phyloP scores from a whole-genome alignment of 2,888 invertebrate genomes.

The Sphecodes monilicornis region DNA sequence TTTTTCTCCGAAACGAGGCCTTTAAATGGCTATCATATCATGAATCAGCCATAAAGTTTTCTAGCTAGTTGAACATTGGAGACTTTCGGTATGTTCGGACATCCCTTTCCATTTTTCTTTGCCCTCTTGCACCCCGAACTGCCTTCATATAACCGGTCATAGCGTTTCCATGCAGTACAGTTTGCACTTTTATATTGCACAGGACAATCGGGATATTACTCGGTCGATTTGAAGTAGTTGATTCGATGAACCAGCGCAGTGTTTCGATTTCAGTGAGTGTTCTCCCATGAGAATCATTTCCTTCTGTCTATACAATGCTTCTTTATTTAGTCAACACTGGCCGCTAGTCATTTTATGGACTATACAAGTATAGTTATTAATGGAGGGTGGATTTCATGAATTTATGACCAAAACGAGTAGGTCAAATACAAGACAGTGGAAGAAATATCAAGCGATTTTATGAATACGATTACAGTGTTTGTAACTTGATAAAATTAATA shows the following conservation, averaged over 20 bases:
- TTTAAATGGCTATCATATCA: slow-evolving; percentile 41
- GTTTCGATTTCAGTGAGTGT: slow-evolving; percentile 12
- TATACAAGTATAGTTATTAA: too few relatives aligned
- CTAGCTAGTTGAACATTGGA: slow-evolving; percentile 42
- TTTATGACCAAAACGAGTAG: too few relatives aligned
- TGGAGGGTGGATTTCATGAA: too few relatives aligned
- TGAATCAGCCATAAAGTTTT: slow-evolving; percentile 44
- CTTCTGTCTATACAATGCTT: not conserved
- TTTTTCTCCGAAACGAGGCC: not conserved
- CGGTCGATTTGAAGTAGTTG: slow-evolving; percentile 30
- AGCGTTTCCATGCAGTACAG: slow-evolving; percentile 42
- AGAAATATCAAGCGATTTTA: too few relatives aligned
- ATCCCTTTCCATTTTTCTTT: slow-evolving; percentile 29
- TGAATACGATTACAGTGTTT: too few relatives aligned
- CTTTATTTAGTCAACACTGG: not conserved
- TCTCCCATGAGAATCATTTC: not conserved
- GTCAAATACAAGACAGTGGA: too few relatives aligned
- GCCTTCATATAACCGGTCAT: slow-evolving; percentile 26
- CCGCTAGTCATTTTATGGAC: not conserved
- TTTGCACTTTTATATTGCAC: slow-evolving; percentile 46
- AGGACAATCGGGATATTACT: slow-evolving; percentile 29
- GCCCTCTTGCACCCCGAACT: not conserved
- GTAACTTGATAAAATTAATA: too few relatives aligned
- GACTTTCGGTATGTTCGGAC: slow-evolving; percentile 19
- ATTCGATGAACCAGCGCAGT: slow-evolving; percentile 13